Percentiles rank a stretch among this genome's conserved stretches.
Evolutionary conservation across 2,113 vertebrate species (phyloP).

Genomic region (Spea multiplicata): DNA sequence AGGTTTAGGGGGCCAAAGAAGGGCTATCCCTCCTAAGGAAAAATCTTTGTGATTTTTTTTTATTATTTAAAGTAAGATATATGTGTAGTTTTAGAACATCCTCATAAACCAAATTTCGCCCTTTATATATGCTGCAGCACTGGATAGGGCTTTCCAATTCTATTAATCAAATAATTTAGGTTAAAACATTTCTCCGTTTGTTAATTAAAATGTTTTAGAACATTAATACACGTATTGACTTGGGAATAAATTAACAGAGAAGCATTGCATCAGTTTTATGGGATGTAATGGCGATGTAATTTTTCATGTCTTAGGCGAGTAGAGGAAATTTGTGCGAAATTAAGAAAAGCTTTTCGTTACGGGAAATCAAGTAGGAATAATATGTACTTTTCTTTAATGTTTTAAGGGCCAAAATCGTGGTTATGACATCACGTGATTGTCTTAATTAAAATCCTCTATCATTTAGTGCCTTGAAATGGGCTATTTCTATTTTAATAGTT

Average conservation of each 20-base stretch:
- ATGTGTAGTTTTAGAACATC: constrained; percentile 52
- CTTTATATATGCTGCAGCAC: constrained; percentile 54
- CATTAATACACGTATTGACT: constrained; percentile 59
- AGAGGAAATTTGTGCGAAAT: constrained; percentile 52
- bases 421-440: too few species aligned
- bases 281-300: constrained; percentile 58
- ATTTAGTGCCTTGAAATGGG: too few species aligned
- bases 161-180: constrained; percentile 60
- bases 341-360: constrained; percentile 19
- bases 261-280: constrained; percentile 57
- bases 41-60: too few species aligned
- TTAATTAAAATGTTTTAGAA: constrained; percentile 58
- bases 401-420: too few species aligned
- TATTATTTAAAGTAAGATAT: too few species aligned
- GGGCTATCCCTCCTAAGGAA: too few species aligned
- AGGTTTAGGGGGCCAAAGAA: too few species aligned
- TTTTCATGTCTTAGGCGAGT: constrained; percentile 58
- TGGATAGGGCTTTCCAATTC: constrained; percentile 56
- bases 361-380: constrained; percentile 19
- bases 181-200: constrained; percentile 59
- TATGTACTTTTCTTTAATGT: constrained; percentile 24
- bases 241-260: constrained; percentile 58
- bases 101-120: constrained; percentile 53
- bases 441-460: too few species aligned
- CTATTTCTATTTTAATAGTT: too few species aligned